phyloP scores from a whole-genome alignment of 1,140 invertebrate species.

The Periplaneta americana region DNA sequence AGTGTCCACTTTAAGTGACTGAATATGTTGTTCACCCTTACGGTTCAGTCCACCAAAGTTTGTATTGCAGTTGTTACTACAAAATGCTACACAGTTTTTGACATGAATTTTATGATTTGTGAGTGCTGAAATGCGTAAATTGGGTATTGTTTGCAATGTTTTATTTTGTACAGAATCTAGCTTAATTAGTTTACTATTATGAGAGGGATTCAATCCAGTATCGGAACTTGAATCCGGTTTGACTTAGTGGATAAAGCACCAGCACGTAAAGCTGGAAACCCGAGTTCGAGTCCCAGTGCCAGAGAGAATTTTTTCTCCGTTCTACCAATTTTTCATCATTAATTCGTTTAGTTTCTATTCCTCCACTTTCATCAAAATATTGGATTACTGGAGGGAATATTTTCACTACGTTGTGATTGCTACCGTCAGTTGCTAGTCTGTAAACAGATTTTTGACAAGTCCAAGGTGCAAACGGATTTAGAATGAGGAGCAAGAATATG shows the following conservation, averaged over 20 bases:
- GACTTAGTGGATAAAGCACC: too few relatives aligned
- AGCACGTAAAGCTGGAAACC: too few relatives aligned
- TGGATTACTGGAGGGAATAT: not conserved
- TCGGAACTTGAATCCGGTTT: too few relatives aligned
- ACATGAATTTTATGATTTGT: not conserved
- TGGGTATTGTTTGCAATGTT: not conserved
- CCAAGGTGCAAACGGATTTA: not conserved
- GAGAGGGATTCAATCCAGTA: too few relatives aligned
- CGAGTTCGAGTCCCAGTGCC: too few relatives aligned
- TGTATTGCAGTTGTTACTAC: not conserved
- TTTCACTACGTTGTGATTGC: not conserved
- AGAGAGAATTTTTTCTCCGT: too few relatives aligned
- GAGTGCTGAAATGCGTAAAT: not conserved
- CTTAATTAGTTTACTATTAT: not conserved
- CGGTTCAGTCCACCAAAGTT: not conserved
- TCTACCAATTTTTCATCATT: too few relatives aligned
- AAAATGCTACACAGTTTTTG: not conserved
- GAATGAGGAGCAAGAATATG: not conserved
- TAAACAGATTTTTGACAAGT: not conserved
- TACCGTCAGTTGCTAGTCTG: not conserved
- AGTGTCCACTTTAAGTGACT: not conserved
- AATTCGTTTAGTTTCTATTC: too few relatives aligned
- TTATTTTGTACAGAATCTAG: not conserved
- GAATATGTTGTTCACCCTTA: not conserved
- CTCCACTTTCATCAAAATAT: not conserved